Conservation (phyloP, 2,113 vertebrate species). For the Microtus richardsoni region DNA sequence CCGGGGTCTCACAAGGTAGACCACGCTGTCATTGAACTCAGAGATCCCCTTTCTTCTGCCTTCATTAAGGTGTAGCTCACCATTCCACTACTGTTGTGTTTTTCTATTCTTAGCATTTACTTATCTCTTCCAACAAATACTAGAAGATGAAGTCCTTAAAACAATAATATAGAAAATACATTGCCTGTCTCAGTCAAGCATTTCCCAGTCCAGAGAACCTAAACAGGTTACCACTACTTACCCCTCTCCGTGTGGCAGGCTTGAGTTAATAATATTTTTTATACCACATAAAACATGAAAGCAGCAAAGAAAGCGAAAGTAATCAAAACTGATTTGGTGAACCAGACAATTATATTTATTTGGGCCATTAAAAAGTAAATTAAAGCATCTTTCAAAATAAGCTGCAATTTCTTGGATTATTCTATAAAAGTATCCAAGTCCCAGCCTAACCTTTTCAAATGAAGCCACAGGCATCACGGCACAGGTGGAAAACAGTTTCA, state of each 20-base stretch:
- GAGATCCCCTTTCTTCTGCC: neutral
- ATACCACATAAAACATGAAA: constrained; percentile 51
- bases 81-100: neutral
- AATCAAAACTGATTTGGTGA: constrained; percentile 51
- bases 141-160: neutral
- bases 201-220: neutral
- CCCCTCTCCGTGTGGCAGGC: constrained; percentile 28
- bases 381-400: constrained; percentile 65
- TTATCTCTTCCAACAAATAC: neutral
- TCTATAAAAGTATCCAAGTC: constrained; percentile 42
- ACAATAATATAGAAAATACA: constrained; percentile 13
- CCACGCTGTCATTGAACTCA: neutral
- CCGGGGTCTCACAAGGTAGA: neutral
- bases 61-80: neutral
- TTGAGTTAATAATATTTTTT: constrained; percentile 40
- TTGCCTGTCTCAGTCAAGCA: constrained; percentile 9
- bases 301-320: constrained; percentile 36
- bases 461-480: constrained; percentile 19
- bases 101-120: neutral
- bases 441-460: constrained; percentile 24
- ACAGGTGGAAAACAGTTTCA: constrained; percentile 68
- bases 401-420: constrained; percentile 29
- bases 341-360: constrained; percentile 56
- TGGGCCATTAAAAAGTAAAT: constrained; percentile 65
- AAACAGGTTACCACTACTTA: constrained; percentile 34